Evolutionary conservation across 2,113 vertebrate genomes (phyloP), one percentile per base, ranked within the genome.

Genomic region (Bos javanicus): DNA sequence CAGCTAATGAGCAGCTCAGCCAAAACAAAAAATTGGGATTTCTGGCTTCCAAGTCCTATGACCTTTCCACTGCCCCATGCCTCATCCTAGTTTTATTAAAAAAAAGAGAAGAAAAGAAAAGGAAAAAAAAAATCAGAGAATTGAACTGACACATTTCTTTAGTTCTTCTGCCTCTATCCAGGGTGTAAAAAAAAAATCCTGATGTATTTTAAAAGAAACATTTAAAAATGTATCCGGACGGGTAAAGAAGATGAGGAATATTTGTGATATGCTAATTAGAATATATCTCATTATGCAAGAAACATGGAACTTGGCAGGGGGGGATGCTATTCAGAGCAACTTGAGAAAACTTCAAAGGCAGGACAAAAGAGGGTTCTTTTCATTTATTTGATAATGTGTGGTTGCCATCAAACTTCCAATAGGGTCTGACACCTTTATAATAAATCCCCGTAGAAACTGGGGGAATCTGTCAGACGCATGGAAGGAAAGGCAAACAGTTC

Each of bases 301-400:
- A 95, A 30, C 36, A 7, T 94, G 92, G 59, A 97, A 56, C 64
- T 88, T 98, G 94, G 94, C 95, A 87, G 96, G 88, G 93, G 50
- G 94, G 90, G 89, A n/a, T 0, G 0, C 97, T 98, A 94, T 97
- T 98, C 94, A 92, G 54, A 96, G 96, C 74, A 97, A 81, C 90
- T 93, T 85, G 46, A 39, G 64, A 74, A 76, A 97, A 98, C 97
- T 98, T 95, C 92, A 96, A 95, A 64, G 17, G 0, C 2, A 0
- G 95, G 80, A 94, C 48, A 71, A 97, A 96, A 48, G 54, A 28
- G 84, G 57, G 93, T 64, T 95, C 82, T 88, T 97, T 96, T 98
- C 97, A 95, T 95, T 85, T 95, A 2, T 97, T 50, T 91, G 80
- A 50, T 94, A 90, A 88, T 59, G 50, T 87, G 90, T 84, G 96